These are phyloP conservation scores for Pterophyllum scalare DNA, from an alignment of 2,113 vertebrate genomes.

Conservation along the genomic window DNA sequence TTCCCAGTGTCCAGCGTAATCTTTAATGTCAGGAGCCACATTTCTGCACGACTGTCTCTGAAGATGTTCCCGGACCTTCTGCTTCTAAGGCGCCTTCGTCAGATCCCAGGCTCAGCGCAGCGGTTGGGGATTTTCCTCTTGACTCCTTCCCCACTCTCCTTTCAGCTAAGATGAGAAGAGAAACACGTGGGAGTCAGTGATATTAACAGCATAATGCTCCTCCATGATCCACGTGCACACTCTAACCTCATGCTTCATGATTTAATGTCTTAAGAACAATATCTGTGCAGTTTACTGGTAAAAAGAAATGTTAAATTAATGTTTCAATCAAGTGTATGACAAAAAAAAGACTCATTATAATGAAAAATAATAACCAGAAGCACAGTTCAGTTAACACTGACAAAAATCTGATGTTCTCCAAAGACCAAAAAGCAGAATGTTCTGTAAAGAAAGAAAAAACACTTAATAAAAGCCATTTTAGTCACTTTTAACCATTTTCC, in stretches of 20 bases:
- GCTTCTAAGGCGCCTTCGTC: slow-evolving; percentile 13
- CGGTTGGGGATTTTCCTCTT: neutral
- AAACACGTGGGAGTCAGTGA: neutral
- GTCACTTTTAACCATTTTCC: neutral
- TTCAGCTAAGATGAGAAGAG: slow-evolving; percentile 44
- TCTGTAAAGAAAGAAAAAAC: too few species aligned
- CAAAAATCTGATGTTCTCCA: too few species aligned
- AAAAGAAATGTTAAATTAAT: neutral
- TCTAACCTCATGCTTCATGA: slow-evolving; percentile 2
- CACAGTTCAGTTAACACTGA: neutral
- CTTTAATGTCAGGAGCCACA: slow-evolving; percentile 74
- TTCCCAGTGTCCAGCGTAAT: slow-evolving; percentile 28
- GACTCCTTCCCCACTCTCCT: neutral
- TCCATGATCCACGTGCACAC: neutral
- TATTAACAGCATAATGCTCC: slow-evolving; percentile 7
- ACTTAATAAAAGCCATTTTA: neutral
- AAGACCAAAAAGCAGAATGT: too few species aligned
- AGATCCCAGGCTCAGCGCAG: slow-evolving; percentile 18
- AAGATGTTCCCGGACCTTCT: neutral
- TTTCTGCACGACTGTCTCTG: slow-evolving; percentile 52
- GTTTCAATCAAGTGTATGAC: neutral
- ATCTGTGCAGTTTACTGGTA: neutral
- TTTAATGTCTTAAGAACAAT: slow-evolving; percentile 4
- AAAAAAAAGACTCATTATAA: neutral
- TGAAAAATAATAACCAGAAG: neutral